A percentile compares a stretch with the other conserved stretches of the same genome.
These are phyloP conservation scores for Galagoides demidoff DNA, from an alignment of 2,797 vertebrate species.

Conservation along the genomic window DNA sequence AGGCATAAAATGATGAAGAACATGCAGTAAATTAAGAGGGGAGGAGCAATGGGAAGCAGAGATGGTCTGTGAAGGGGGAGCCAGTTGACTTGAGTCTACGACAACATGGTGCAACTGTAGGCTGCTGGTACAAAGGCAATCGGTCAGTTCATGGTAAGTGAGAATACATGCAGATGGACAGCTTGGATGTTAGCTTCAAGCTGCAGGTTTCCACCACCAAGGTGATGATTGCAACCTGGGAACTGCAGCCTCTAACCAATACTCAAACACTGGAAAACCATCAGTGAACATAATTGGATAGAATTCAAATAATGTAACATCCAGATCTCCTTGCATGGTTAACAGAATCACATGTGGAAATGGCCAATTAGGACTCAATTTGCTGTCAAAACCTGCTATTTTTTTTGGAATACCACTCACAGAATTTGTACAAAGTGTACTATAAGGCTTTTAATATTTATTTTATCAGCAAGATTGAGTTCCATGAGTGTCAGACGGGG, in stretches of 20 bases:
- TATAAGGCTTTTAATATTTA: background rate
- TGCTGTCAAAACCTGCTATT: background rate
- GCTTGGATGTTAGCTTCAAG: background rate
- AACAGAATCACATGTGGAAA: conserved; percentile 1
- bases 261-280: background rate
- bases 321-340: background rate
- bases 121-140: background rate
- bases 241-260: background rate
- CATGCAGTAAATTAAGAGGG: background rate
- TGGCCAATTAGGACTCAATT: background rate
- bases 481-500: background rate
- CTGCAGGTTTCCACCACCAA: background rate
- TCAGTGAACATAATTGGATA: background rate
- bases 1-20: background rate
- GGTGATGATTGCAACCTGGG: background rate
- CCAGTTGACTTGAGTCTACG: background rate
- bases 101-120: background rate
- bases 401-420: background rate
- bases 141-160: background rate
- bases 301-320: background rate
- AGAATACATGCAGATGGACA: background rate
- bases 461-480: conserved; percentile 27
- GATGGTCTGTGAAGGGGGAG: background rate
- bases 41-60: background rate
- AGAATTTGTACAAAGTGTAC: background rate